Evolutionary conservation across 2,113 vertebrate species (phyloP).

Genomic region (Monarcha castaneiventris): DNA sequence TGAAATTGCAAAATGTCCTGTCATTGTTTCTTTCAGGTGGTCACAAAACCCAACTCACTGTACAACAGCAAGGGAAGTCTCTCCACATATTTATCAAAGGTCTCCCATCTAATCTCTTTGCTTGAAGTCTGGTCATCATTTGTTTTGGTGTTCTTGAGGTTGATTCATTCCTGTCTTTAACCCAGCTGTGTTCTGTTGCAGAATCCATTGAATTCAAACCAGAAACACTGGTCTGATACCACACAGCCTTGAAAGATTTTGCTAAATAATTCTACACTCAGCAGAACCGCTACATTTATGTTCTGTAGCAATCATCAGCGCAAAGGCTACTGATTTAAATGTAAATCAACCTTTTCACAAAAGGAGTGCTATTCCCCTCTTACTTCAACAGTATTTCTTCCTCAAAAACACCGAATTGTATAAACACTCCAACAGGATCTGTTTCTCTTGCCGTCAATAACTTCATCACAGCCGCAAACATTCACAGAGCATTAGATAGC

Average conservation of each 20-base stretch:
- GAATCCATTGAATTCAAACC: slow-evolving; percentile 1
- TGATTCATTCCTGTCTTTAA: background rate
- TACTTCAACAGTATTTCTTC: background rate
- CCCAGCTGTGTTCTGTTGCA: background rate
- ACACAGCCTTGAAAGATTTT: slow-evolving; percentile 20
- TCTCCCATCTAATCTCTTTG: background rate
- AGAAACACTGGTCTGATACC: background rate
- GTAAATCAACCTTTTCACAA: slow-evolving; percentile 32
- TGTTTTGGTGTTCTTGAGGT: background rate
- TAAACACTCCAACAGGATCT: background rate
- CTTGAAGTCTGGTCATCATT: background rate
- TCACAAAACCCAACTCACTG: background rate
- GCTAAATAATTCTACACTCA: slow-evolving; percentile 36
- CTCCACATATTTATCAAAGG: background rate
- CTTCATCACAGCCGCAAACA: background rate
- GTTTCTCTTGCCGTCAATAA: background rate
- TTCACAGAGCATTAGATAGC: background rate
- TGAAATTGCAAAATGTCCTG: background rate
- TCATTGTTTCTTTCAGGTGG: background rate
- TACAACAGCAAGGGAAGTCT: background rate
- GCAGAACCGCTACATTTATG: background rate
- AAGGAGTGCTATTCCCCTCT: background rate
- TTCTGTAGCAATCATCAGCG: background rate
- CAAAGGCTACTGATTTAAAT: background rate
- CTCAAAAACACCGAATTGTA: background rate